Percentiles rank a stretch among this genome's conserved stretches.
These are phyloP conservation scores for Paramormyrops hopkinsi DNA, from an alignment of 2,797 vertebrate genomes.

Conservation along the genomic window DNA sequence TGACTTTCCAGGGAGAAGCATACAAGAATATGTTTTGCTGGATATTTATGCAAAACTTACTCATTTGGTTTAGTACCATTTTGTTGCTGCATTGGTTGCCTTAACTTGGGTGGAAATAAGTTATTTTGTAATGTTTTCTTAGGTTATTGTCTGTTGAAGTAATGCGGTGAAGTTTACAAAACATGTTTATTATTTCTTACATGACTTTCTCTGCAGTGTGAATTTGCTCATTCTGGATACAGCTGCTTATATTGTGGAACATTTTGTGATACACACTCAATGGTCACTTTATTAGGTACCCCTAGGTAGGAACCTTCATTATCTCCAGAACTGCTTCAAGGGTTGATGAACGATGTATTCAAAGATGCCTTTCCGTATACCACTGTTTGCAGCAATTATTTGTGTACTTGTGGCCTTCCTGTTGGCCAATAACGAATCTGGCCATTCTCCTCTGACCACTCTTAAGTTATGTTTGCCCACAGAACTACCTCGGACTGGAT, in stretches of 20 bases:
- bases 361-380: neutral
- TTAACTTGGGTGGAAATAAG: neutral
- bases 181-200: neutral
- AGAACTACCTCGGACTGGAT: neutral
- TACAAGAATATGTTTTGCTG: neutral
- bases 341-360: neutral
- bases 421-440: neutral
- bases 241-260: neutral
- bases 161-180: neutral
- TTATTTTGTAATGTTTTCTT: constrained; percentile 7
- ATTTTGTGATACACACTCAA: neutral
- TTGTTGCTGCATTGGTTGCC: neutral
- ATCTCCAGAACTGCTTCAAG: neutral
- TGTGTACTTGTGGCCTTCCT: neutral
- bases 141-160: neutral
- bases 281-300: neutral
- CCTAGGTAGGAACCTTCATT: neutral
- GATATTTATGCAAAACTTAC: neutral
- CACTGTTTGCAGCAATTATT: neutral
- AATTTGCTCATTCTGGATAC: neutral
- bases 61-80: neutral
- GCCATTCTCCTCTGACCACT: neutral
- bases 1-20: neutral
- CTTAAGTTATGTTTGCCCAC: neutral
- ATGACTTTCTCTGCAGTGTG: neutral